phyloP scores from a whole-genome alignment of 2,888 invertebrate species.

The Chymomyza amoena region DNA sequence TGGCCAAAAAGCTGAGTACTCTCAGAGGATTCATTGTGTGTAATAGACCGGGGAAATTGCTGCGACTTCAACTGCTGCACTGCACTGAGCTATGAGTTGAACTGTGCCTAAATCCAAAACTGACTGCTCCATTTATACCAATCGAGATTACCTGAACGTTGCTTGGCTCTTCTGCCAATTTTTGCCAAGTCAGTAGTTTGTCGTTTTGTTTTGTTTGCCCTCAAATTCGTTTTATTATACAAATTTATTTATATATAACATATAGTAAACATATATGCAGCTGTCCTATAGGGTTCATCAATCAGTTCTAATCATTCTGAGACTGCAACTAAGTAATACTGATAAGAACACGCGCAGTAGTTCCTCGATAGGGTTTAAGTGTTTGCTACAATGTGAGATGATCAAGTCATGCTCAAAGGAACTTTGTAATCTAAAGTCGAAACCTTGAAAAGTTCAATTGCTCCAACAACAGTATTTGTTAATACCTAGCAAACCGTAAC shows the following conservation, averaged over 20 bases:
- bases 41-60: not conserved
- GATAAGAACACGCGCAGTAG: not conserved
- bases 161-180: constrained; percentile 12
- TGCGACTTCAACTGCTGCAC: constrained; percentile 4
- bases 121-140: constrained; percentile 12
- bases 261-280: not conserved
- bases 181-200: constrained; percentile 31
- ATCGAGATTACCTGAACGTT: not conserved
- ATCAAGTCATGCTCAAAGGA: not conserved
- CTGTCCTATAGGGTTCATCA: not conserved
- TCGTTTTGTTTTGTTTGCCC: not conserved
- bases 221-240: not conserved
- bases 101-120: constrained; percentile 45
- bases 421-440: not conserved
- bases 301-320: not conserved
- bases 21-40: constrained; percentile 67
- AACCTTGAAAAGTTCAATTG: not conserved
- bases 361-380: not conserved
- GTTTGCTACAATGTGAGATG: not conserved
- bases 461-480: not conserved
- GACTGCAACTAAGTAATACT: not conserved
- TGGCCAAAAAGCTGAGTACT: constrained; percentile 61
- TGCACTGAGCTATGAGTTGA: constrained; percentile 42
- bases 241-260: not conserved
- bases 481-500: not conserved